phyloP scores from a whole-genome alignment of 2,113 vertebrate genomes.

The Neodontobutis hainanensis region DNA sequence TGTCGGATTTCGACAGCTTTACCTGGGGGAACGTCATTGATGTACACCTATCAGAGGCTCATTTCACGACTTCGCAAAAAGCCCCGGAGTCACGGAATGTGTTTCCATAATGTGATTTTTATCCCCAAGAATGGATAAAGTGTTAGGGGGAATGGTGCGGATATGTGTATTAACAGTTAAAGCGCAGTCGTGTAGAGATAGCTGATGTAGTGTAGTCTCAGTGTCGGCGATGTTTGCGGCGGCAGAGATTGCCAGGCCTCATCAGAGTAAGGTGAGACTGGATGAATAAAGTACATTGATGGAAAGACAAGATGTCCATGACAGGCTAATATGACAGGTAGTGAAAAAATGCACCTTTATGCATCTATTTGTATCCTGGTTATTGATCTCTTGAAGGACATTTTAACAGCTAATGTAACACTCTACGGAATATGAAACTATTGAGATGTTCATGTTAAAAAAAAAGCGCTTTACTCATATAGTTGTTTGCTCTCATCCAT shows the following conservation, averaged over 20 bases:
- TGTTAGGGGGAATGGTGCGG: conserved; percentile 24
- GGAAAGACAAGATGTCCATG: conserved; percentile 3
- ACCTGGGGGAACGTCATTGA: conserved; percentile 25
- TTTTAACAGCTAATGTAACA: not conserved
- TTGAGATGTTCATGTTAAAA: too few species aligned
- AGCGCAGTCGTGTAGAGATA: conserved; percentile 18
- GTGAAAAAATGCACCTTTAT: conserved; percentile 4
- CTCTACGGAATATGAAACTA: not conserved
- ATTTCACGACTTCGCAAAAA: conserved; percentile 19
- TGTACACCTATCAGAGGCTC: conserved; percentile 9
- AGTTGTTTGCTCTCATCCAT: too few species aligned
- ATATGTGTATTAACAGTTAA: conserved; percentile 45
- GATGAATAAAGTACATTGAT: not conserved
- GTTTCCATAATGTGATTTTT: conserved; percentile 40
- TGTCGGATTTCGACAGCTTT: conserved; percentile 28
- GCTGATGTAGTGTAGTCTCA: conserved; percentile 19
- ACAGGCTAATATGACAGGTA: not conserved
- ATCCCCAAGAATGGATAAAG: conserved; percentile 31
- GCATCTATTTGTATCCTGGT: not conserved
- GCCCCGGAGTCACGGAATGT: conserved; percentile 11
- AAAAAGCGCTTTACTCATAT: too few species aligned
- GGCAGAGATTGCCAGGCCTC: not conserved
- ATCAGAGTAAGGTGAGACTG: conserved; percentile 6
- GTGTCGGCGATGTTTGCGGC: not conserved
- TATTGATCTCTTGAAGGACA: not conserved